Evolutionary conservation across 2,113 vertebrate genomes (phyloP).

Genomic region (Eleginops maclovinus): DNA sequence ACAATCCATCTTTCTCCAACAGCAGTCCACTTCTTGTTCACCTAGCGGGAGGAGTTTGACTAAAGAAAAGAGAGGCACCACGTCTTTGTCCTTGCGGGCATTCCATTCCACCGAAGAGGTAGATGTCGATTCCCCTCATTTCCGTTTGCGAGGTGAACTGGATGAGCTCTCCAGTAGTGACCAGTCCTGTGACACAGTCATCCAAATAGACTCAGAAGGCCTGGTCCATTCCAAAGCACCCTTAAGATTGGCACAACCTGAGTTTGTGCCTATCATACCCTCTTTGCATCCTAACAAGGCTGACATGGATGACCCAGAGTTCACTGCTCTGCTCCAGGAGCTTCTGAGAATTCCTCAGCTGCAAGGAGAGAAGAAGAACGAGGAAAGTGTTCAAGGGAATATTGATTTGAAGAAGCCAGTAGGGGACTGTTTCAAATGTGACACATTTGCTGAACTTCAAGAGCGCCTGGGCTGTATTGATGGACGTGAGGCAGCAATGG

Average conservation of each 20-base stretch:
- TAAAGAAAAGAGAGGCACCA: constrained; percentile 88
- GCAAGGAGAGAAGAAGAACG: constrained; percentile 68
- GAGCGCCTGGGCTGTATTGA: constrained; percentile 91
- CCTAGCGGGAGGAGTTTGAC: constrained; percentile 94
- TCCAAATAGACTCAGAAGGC: constrained; percentile 92
- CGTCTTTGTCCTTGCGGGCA: constrained; percentile 89
- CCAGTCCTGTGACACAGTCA: constrained; percentile 96
- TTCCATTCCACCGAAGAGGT: constrained; percentile 89
- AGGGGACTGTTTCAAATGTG: constrained; percentile 95
- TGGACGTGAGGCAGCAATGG: constrained; percentile 64
- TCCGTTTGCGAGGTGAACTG: constrained; percentile 88
- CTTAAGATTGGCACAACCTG: constrained; percentile 87
- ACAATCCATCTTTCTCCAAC: constrained; percentile 34
- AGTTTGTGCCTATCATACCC: constrained; percentile 96
- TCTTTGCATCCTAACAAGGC: constrained; percentile 89
- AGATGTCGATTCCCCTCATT: constrained; percentile 87
- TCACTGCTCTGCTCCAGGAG: constrained; percentile 75
- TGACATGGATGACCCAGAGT: constrained; percentile 79
- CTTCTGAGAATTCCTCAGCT: constrained; percentile 76
- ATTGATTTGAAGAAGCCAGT: constrained; percentile 76
- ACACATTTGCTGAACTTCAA: constrained; percentile 98
- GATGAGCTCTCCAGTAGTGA: constrained; percentile 95
- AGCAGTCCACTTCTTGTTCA: constrained; percentile 93
- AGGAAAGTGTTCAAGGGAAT: constrained; percentile 51
- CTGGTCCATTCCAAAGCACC: constrained; percentile 88